Evolutionary conservation across 2,888 invertebrate genomes (phyloP), one percentile per base, ranked within the genome.

Genomic region (Lucinisca nassula): DNA sequence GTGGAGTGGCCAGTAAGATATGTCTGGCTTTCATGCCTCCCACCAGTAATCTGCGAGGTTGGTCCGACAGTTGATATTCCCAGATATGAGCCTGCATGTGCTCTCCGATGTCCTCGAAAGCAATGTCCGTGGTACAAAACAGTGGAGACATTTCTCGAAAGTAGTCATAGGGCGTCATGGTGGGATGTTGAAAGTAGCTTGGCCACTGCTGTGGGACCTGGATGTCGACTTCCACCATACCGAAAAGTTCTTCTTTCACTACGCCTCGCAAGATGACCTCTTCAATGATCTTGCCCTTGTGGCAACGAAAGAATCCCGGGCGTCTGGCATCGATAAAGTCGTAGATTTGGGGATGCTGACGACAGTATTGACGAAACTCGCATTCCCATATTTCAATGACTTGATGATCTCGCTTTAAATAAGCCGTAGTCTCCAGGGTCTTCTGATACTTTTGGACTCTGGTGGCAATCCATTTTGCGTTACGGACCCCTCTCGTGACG

Each of bases 121-220:
- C 72, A 38, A 87, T 74, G 24, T 83, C 80, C 4, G 84, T 79
- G 49, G 77, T 74, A 40, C 81, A 80, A 70, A 87, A 87, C 0
- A 87, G 14, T 0, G 81, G 87, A 0, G 40, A 74, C 87, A 84
- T 84, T 58, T 87, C 87, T 14, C 45, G 6, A 51, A 67, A 87
- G 30, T 87, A 87, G n/a, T 87, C 74, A 30, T 14, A n/a, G n/a
- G n/a, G n/a, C n/a, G n/a, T n/a, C n/a, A n/a, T n/a, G n/a, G n/a
- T n/a, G n/a, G n/a, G n/a, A 30, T 49, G 24, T 21, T 27, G 6
- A 61, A 49, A 67, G 78, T 76, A 10, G 27, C 17, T 12, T 27
- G 3, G 74, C 27, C 74, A 74, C 30, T 74, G 40, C 38, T 81
- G 81, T 37, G 87, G 80, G 51, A 87, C 83, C 4, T 35, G 17